These are phyloP conservation scores for Leptestheria dahalacensis DNA, from an alignment of 1,140 invertebrate species.

Conservation along the genomic window DNA sequence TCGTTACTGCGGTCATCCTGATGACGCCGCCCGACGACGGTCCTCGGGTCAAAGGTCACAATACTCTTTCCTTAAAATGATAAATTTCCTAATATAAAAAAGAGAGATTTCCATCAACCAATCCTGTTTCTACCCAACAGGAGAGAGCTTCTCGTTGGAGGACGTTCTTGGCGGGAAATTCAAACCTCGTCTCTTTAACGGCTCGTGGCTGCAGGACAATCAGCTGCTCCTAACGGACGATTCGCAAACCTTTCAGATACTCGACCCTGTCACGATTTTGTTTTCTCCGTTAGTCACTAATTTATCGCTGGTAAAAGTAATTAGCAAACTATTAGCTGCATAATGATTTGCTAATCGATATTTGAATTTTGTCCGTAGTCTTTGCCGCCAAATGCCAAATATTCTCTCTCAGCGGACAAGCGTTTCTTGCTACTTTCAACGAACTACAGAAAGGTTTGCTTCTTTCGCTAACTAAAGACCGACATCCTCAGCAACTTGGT, in stretches of 20 bases:
- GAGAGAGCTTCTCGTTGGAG: conserved; percentile 40
- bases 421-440: conserved; percentile 8
- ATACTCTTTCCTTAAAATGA: neutral
- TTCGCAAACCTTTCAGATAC: conserved; percentile 3
- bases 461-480: neutral
- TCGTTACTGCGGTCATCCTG: conserved; percentile 13
- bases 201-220: conserved; percentile 63
- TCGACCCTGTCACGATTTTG: neutral
- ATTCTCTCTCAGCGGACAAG: conserved; percentile 11
- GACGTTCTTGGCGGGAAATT: conserved; percentile 47
- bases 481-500: neutral
- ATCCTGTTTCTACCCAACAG: neutral
- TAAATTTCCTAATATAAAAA: no score
- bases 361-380: neutral
- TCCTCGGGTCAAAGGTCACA: conserved; percentile 15
- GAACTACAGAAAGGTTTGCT: neutral
- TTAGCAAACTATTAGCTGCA: no score
- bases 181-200: conserved; percentile 49
- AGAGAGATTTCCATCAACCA: no score
- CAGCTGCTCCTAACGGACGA: conserved; percentile 6
- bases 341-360: neutral
- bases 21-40: conserved; percentile 17
- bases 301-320: neutral
- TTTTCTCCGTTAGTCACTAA: neutral
- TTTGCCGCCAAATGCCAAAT: neutral